Conservation (phyloP, 2,797 vertebrate species). For the Coluber constrictor region DNA sequence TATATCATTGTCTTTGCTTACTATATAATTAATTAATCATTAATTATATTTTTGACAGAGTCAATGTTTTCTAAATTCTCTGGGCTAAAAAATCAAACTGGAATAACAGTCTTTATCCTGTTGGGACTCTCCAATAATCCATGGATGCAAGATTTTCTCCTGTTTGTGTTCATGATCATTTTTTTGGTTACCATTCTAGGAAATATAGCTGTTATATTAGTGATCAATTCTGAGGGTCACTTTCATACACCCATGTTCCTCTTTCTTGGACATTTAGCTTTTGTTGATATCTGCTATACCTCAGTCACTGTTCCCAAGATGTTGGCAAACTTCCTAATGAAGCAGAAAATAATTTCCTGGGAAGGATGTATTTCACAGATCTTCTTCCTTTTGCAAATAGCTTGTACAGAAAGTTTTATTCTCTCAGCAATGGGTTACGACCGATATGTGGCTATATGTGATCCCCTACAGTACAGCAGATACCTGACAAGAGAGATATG, state of each 20-base stretch:
- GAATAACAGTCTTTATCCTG: not conserved
- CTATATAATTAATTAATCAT: not conserved
- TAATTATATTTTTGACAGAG: not conserved
- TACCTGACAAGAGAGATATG: slow-evolving; percentile 23
- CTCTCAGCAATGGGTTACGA: not conserved
- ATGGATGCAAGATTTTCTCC: not conserved
- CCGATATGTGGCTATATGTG: slow-evolving; percentile 27
- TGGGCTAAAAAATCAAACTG: not conserved
- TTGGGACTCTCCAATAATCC: not conserved
- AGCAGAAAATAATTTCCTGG: not conserved
- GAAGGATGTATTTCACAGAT: not conserved
- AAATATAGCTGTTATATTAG: not conserved
- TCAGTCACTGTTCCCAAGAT: slow-evolving; percentile 45
- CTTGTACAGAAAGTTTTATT: not conserved
- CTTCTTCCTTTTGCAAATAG: not conserved
- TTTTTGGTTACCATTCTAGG: not conserved
- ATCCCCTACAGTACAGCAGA: slow-evolving; percentile 25
- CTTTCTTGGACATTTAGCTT: not conserved
- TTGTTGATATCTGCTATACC: slow-evolving; percentile 48
- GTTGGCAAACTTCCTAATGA: not conserved
- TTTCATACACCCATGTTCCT: slow-evolving; percentile 38
- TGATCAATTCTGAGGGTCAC: not conserved
- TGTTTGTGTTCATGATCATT: not conserved
- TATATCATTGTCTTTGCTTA: not conserved
- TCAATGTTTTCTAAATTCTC: not conserved